A percentile compares a stretch with the other conserved stretches of the same genome.
Evolutionary conservation across 2,797 vertebrate species (phyloP).

Genomic region (Ispidina lecontei): DNA sequence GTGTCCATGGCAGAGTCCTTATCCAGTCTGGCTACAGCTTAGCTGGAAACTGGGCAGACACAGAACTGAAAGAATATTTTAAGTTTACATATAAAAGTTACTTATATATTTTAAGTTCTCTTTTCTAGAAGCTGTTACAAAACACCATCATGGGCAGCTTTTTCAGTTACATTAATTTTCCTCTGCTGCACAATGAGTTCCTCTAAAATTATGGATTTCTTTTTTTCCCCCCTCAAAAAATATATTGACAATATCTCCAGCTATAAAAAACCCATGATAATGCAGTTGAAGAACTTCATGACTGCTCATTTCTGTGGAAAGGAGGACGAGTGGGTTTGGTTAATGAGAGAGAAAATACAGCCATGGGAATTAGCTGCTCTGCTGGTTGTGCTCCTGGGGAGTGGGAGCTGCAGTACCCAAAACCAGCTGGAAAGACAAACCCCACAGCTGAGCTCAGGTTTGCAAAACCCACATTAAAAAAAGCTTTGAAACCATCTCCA

Average conservation of each 20-base stretch:
- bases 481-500: background rate
- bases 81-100: no score
- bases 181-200: background rate
- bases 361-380: no score
- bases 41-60: background rate
- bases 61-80: background rate
- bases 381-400: background rate
- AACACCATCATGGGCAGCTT: background rate
- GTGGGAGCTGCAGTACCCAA: accelerated
- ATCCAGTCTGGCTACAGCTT: background rate
- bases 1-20: accelerated
- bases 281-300: background rate
- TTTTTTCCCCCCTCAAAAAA: background rate
- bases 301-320: background rate
- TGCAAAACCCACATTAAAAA: background rate
- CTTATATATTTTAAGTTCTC: no score
- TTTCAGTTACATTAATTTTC: background rate
- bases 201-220: background rate
- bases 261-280: background rate
- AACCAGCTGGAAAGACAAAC: background rate
- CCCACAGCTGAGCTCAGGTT: background rate
- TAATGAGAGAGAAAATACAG: background rate
- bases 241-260: background rate
- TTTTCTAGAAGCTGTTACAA: background rate
- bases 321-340: background rate